phyloP scores from a whole-genome alignment of 1,140 invertebrate genomes.

The Drosophila hydei region DNA sequence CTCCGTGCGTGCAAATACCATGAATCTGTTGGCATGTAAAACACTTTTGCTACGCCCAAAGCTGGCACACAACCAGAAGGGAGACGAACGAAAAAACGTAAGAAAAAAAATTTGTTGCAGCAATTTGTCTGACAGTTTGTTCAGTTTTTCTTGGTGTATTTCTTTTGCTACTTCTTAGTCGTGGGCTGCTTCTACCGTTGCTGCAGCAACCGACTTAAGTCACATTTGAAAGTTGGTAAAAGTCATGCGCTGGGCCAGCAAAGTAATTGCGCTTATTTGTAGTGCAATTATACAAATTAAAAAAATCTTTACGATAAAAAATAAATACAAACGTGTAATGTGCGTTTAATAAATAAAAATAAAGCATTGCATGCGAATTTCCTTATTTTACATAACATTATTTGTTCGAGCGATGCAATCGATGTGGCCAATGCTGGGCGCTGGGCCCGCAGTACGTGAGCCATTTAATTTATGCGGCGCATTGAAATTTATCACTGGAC shows the following conservation, averaged over 20 bases:
- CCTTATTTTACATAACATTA: slow-evolving; percentile 26
- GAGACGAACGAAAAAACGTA: slow-evolving; percentile 19
- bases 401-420: slow-evolving; percentile 46
- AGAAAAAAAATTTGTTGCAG: slow-evolving; percentile 67
- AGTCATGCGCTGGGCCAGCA: slow-evolving; percentile 38
- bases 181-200: not conserved
- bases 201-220: slow-evolving; percentile 62
- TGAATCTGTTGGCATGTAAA: slow-evolving; percentile 81
- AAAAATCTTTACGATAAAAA: slow-evolving; percentile 19
- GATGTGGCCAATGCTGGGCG: slow-evolving; percentile 42
- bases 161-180: slow-evolving; percentile 7
- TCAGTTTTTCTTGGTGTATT: slow-evolving; percentile 61
- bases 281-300: slow-evolving; percentile 76
- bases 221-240: slow-evolving; percentile 70
- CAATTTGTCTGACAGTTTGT: slow-evolving; percentile 80
- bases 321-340: not conserved
- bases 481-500: slow-evolving; percentile 76
- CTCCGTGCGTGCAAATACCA: slow-evolving; percentile 80
- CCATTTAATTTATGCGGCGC: slow-evolving; percentile 77
- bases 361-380: slow-evolving; percentile 36
- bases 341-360: slow-evolving; percentile 30
- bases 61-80: slow-evolving; percentile 46
- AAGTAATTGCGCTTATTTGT: slow-evolving; percentile 69
- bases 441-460: slow-evolving; percentile 17
- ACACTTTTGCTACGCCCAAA: slow-evolving; percentile 80